These are phyloP conservation scores for Tupaia chinensis DNA, from an alignment of 2,113 vertebrate species.

Conservation along the genomic window DNA sequence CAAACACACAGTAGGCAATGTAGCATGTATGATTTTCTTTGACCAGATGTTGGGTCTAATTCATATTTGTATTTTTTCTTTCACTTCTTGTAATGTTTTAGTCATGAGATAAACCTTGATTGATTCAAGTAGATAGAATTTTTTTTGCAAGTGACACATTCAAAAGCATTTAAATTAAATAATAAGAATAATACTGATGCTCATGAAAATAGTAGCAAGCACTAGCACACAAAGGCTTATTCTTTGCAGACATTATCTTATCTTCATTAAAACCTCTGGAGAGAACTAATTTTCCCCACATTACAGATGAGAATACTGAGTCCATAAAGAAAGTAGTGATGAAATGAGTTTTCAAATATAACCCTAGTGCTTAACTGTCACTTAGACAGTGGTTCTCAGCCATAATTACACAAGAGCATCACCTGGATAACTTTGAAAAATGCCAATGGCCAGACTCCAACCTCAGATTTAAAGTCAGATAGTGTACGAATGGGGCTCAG, in stretches of 20 bases:
- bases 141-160: constrained; percentile 5
- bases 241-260: not conserved
- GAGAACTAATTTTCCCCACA: not conserved
- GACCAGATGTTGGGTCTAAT: not conserved
- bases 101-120: not conserved
- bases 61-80: constrained; percentile 21
- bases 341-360: not conserved
- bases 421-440: not conserved
- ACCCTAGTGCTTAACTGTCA: not conserved
- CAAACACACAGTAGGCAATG: not conserved
- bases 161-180: not conserved
- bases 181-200: constrained; percentile 29
- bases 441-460: not conserved
- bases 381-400: not conserved
- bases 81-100: not conserved
- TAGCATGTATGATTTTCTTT: not conserved
- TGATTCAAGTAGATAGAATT: constrained; percentile 3
- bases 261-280: not conserved
- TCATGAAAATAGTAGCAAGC: not conserved
- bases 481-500: not conserved
- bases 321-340: not conserved
- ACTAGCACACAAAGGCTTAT: not conserved
- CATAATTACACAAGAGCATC: not conserved
- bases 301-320: constrained; percentile 9
- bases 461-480: constrained; percentile 26